Conservation (phyloP, 2,113 vertebrate genomes). For the Hippocampus guttulatus region DNA sequence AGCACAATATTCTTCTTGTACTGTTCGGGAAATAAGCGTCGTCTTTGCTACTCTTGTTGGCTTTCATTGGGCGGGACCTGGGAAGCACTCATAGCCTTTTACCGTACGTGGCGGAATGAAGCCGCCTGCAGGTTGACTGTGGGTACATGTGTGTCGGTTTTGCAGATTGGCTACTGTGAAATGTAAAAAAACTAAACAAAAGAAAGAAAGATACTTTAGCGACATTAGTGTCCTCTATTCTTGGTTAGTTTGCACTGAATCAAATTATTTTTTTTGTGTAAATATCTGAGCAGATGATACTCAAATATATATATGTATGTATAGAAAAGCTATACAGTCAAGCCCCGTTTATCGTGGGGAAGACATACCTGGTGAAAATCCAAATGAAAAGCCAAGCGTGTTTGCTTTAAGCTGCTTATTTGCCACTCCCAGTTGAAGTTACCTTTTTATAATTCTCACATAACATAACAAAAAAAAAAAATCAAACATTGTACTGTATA, state of each 20-base stretch:
- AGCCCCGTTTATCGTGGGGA: neutral
- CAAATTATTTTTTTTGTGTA: neutral
- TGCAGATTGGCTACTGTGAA: neutral
- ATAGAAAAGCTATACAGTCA: neutral
- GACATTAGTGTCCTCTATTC: neutral
- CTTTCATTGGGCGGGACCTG: conserved; percentile 3
- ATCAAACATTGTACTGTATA: too few species aligned
- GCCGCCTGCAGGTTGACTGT: neutral
- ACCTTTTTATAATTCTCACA: too few species aligned
- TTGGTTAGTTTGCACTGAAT: conserved; percentile 5
- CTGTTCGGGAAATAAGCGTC: neutral
- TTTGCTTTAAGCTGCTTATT: too few species aligned
- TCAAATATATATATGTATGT: neutral
- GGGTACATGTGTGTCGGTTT: neutral
- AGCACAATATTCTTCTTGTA: conserved; percentile 10
- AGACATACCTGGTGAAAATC: too few species aligned
- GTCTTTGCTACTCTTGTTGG: neutral
- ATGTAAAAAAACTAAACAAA: neutral
- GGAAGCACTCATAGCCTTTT: conserved; percentile 1
- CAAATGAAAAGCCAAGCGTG: too few species aligned
- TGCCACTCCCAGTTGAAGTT: too few species aligned
- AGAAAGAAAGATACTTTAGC: neutral
- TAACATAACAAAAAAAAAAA: too few species aligned
- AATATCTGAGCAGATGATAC: neutral
- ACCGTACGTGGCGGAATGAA: neutral